phyloP scores from a whole-genome alignment of 2,888 invertebrate genomes.

The Copidosoma aretas region DNA sequence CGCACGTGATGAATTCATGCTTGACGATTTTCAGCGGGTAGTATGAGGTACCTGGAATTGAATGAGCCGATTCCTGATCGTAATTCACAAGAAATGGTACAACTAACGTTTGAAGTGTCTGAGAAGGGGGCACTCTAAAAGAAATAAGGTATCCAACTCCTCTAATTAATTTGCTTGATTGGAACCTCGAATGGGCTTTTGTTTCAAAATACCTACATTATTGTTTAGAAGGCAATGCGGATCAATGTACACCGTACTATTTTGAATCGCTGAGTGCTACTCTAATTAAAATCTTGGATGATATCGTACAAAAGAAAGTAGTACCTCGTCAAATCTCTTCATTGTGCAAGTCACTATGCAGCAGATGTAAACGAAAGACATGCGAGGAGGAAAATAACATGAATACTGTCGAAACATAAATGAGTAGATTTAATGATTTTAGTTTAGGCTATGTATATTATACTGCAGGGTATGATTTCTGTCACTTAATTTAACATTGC shows the following conservation, averaged over 20 bases:
- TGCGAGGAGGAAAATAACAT: slow-evolving; percentile 4
- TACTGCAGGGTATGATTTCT: not conserved
- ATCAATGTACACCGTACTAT: not conserved
- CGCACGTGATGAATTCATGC: slow-evolving; percentile 16
- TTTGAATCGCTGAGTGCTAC: not conserved
- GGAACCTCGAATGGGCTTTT: not conserved
- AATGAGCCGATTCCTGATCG: not conserved
- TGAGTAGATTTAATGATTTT: slow-evolving; percentile 4
- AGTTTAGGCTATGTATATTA: not conserved
- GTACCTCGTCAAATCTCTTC: not conserved
- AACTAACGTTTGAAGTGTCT: not conserved
- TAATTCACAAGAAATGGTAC: not conserved
- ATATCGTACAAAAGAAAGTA: not conserved
- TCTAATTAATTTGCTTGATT: not conserved
- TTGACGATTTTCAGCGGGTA: too few species aligned
- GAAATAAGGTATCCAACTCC: slow-evolving; percentile 3
- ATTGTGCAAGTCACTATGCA: not conserved
- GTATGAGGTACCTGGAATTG: slow-evolving; percentile 11
- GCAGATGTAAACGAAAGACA: not conserved
- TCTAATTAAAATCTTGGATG: not conserved
- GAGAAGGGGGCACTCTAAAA: not conserved
- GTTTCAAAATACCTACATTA: slow-evolving; percentile 1
- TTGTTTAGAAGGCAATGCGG: not conserved
- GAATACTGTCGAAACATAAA: not conserved
- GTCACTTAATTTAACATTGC: not conserved